Conservation (phyloP, 1,140 invertebrate species). For the Megathymus violae region DNA sequence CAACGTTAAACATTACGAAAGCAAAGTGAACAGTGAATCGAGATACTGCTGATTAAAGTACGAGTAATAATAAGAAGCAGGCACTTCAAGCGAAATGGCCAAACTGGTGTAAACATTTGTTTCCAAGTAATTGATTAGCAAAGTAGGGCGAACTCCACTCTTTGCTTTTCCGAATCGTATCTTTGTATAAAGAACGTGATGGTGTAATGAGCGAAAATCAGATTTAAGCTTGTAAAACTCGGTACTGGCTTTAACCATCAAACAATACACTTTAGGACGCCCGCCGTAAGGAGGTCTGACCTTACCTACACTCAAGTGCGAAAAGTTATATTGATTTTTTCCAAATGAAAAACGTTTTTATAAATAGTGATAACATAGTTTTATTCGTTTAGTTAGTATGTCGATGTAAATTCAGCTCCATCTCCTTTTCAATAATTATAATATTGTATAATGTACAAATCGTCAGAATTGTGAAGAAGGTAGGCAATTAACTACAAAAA, state of each 20-base stretch:
- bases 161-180: neutral
- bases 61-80: conserved; percentile 21
- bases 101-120: conserved; percentile 27
- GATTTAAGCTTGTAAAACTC: neutral
- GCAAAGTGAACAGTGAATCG: neutral
- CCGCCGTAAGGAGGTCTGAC: no score
- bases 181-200: neutral
- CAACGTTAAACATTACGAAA: neutral
- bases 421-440: no score
- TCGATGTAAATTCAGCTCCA: no score
- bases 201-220: neutral
- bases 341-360: no score
- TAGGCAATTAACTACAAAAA: no score
- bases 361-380: no score
- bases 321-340: no score
- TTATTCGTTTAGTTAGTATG: no score
- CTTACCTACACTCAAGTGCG: no score
- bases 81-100: conserved; percentile 10
- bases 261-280: no score
- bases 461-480: no score
- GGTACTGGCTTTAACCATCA: neutral
- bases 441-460: no score
- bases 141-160: conserved; percentile 19
- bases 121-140: conserved; percentile 21
- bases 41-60: conserved; percentile 19